Evolutionary conservation across 1,140 invertebrate genomes (phyloP).

Genomic region (Brachionus plicatilis): DNA sequence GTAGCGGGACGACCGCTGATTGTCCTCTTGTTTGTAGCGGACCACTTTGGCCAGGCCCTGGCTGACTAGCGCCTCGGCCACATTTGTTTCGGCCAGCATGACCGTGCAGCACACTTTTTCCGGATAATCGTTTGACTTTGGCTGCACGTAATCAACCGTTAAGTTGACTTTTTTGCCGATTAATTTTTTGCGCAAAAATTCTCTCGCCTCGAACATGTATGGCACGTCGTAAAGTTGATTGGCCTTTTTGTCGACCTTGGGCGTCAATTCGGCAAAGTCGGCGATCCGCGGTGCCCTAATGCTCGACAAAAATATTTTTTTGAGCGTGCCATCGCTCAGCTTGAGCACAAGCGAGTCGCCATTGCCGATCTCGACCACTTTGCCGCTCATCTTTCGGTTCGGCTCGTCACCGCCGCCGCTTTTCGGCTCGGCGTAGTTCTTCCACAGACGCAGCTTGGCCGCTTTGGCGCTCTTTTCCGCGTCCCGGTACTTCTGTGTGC

Average conservation of each 20-base stretch:
- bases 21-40: constrained; percentile 78
- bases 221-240: constrained; percentile 91
- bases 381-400: constrained; percentile 32
- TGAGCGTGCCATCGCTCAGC: constrained; percentile 66
- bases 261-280: constrained; percentile 43
- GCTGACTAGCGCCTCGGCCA: constrained; percentile 83
- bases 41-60: constrained; percentile 88
- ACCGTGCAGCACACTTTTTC: constrained; percentile 94
- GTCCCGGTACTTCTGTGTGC: constrained; percentile 73
- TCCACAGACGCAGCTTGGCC: constrained; percentile 77
- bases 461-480: constrained; percentile 83
- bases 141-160: constrained; percentile 90
- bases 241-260: constrained; percentile 43
- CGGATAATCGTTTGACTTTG: constrained; percentile 80
- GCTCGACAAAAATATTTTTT: constrained; percentile 91
- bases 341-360: constrained; percentile 86
- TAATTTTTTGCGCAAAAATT: constrained; percentile 89
- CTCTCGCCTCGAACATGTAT: constrained; percentile 94
- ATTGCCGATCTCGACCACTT: constrained; percentile 77
- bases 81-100: constrained; percentile 63
- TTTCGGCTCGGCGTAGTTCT: constrained; percentile 63
- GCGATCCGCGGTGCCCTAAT: constrained; percentile 74
- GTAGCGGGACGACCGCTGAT: constrained; percentile 86
- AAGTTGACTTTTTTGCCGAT: constrained; percentile 89
- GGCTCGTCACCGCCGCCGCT: constrained; percentile 8